Evolutionary conservation across 2,113 vertebrate species (phyloP).

Genomic region (Cephalopterus ornatus): DNA sequence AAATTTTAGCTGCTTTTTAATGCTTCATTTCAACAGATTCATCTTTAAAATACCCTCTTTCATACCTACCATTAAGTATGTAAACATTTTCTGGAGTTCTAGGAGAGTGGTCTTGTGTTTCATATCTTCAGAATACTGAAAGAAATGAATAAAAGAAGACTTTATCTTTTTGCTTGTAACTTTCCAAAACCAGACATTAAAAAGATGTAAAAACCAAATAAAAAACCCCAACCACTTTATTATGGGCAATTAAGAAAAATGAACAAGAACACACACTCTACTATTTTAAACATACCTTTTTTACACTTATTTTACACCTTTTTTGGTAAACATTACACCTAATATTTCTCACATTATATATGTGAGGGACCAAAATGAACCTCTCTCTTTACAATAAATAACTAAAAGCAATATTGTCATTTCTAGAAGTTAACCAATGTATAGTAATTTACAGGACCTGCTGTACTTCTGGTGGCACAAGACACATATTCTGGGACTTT

Average conservation of each 20-base stretch:
- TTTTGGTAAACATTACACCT: background rate
- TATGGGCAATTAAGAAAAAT: background rate
- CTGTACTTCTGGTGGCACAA: background rate
- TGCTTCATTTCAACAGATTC: background rate
- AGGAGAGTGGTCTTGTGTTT: constrained; percentile 98
- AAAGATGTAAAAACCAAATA: background rate
- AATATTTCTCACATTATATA: background rate
- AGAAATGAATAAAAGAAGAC: background rate
- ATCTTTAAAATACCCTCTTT: background rate
- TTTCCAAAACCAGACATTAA: background rate
- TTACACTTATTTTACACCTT: background rate
- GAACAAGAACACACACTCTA: background rate
- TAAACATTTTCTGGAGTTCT: constrained; percentile 99
- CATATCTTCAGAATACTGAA: constrained; percentile 96
- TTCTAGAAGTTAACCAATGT: background rate
- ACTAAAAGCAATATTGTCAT: background rate
- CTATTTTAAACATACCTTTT: background rate
- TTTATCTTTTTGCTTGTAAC: background rate
- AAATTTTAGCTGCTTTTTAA: background rate
- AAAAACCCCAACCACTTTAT: background rate
- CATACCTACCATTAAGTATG: constrained; percentile 93
- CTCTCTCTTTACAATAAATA: background rate
- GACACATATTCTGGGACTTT: background rate
- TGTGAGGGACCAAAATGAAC: background rate
- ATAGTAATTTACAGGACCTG: background rate